Base-by-base conservation (phyloP, 2,113 vertebrate genomes). In the Aldabrachelys gigantea region DNA sequence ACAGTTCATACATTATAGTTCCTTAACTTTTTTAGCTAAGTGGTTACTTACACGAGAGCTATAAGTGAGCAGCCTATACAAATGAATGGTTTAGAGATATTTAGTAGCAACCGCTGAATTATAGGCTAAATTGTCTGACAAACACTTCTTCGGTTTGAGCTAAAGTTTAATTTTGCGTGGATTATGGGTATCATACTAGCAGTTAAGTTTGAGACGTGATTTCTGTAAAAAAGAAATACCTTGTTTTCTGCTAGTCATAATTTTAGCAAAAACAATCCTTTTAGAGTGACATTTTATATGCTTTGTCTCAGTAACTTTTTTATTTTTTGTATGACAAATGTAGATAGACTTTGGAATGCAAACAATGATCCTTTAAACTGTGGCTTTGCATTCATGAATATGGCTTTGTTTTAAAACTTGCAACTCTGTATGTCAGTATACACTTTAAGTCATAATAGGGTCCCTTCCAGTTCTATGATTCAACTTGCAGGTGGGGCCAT, bases 341-440 rank as follows among this genome's bases (percentile, higher is more conserved):
- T 12, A 31, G 57, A 62, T 0, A 62, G 53, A n/a, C 83, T 94
- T 85, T 24, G 54, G 62, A 91, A 41, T 52, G 69, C 57, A 88
- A 84, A 95, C 54, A 69, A 6, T 65, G 38, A 87, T 54, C 0
- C 0, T 27, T 94, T 16, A 89, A 65, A 53, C 82, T 75, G 79
- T 50, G 82, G 65, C 29, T 89, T 93, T 44, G 38, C 54, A 0
- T 93, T 80, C 53, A 41, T 86, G 91, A 80, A 50, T 84, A 35
- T 38, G 82, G 57, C 91, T 97, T 92, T 93, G 88, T 75, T 91
- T 95, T 92, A 56, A 91, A 89, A 91, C 38, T 0, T 38, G 62
- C 44, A 2, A 47, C 92, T 95, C 80, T 89, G 59, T 84, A 94
- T 96, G 87, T 90, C n/a, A 25, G 22, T 86, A 62, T 87, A 65